Evolutionary conservation across 2,797 vertebrate species (phyloP).

Genomic region (Poecile montanus): DNA sequence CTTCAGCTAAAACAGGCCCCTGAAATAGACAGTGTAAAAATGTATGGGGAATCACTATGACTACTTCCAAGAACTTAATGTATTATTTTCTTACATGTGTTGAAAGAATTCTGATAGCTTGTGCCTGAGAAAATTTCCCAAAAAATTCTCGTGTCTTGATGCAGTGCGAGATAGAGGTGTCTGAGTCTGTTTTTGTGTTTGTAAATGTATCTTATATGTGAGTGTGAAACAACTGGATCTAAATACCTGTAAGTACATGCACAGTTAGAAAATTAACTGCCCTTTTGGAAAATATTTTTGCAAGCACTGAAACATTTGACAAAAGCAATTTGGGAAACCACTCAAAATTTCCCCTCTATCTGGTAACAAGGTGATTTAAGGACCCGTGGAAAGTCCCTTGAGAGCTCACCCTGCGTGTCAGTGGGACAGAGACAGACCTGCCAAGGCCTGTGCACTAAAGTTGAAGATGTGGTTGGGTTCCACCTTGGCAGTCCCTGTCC

Average conservation of each 20-base stretch:
- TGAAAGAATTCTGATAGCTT: not conserved
- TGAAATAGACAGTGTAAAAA: not conserved
- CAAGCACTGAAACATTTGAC: not conserved
- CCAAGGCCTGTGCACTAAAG: not conserved
- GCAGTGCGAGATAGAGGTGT: not conserved
- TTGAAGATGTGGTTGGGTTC: rapidly evolving
- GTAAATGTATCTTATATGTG: not conserved
- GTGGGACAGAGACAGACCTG: not conserved
- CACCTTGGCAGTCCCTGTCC: not conserved
- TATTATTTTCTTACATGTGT: not conserved
- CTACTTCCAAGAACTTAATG: not conserved
- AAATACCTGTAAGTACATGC: not conserved
- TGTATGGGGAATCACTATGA: not conserved
- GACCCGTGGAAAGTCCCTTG: slow-evolving; percentile 40
- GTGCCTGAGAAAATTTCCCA: not conserved
- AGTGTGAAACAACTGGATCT: not conserved
- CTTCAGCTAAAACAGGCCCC: not conserved
- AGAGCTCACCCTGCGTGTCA: not conserved
- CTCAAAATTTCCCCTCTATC: not conserved
- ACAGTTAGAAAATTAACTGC: not conserved
- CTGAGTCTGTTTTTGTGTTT: not conserved
- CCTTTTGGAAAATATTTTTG: not conserved
- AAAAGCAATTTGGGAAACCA: not conserved
- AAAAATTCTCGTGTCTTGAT: not conserved
- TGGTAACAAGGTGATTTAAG: not conserved